phyloP scores from a whole-genome alignment of 2,888 invertebrate genomes.

The Stenodera caucasica region DNA sequence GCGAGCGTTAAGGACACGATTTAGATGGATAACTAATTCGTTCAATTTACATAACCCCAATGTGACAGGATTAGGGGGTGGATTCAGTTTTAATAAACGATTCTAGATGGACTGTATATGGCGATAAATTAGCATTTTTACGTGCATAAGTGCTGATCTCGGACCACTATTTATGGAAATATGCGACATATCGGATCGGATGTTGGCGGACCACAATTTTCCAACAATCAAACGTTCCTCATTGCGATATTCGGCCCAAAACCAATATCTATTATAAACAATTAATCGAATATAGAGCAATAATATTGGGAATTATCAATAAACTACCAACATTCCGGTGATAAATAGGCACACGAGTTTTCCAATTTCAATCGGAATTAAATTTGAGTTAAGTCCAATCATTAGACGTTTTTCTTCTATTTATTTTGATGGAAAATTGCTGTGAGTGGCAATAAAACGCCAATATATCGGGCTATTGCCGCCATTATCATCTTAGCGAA shows the following conservation, averaged over 20 bases:
- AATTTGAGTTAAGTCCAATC: too few relatives aligned
- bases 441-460: not conserved
- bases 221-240: too few relatives aligned
- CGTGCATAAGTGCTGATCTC: not conserved
- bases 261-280: too few relatives aligned
- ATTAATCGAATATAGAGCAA: too few relatives aligned
- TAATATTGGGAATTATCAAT: too few relatives aligned
- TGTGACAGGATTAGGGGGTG: conserved; percentile 29
- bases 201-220: not conserved
- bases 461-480: not conserved
- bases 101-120: conserved; percentile 9
- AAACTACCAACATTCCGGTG: too few relatives aligned
- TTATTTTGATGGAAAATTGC: not conserved
- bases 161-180: not conserved
- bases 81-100: conserved; percentile 31
- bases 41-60: conserved; percentile 33
- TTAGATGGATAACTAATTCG: conserved; percentile 32
- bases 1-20: conserved; percentile 31
- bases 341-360: too few relatives aligned
- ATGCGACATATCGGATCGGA: not conserved
- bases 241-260: too few relatives aligned
- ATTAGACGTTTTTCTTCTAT: not conserved
- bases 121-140: too few relatives aligned
- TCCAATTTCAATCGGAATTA: too few relatives aligned
- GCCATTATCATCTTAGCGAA: not conserved